Evolutionary conservation across 2,797 vertebrate species (phyloP).

Genomic region (Typhlichthys eigenmanni): DNA sequence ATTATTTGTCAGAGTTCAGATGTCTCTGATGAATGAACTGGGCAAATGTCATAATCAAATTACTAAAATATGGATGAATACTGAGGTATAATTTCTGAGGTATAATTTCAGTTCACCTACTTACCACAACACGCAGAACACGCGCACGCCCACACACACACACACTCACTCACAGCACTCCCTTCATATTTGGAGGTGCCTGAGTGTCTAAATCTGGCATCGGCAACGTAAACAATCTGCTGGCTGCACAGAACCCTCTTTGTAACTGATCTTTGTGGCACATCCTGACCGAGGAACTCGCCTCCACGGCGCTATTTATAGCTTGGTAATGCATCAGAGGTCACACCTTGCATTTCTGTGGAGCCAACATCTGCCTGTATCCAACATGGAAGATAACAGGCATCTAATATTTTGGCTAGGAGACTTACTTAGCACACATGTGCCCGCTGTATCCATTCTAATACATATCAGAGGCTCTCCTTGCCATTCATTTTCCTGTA

Average conservation of each 20-base stretch:
- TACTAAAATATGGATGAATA: constrained; percentile 22
- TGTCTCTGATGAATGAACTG: constrained; percentile 49
- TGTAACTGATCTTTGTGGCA: constrained; percentile 68
- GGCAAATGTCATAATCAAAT: constrained; percentile 28
- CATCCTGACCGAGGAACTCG: constrained; percentile 70
- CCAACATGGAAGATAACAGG: constrained; percentile 35
- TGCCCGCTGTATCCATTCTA: background rate
- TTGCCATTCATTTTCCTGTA: background rate
- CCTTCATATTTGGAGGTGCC: constrained; percentile 26
- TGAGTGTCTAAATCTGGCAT: constrained; percentile 34
- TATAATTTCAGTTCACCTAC: constrained; percentile 4
- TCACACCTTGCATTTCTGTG: constrained; percentile 69
- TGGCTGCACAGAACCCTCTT: constrained; percentile 54
- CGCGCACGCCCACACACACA: background rate
- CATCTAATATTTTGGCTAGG: constrained; percentile 13
- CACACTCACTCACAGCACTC: background rate
- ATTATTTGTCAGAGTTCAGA: constrained; percentile 28
- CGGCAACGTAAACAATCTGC: constrained; percentile 46
- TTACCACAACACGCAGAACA: background rate
- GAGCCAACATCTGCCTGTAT: constrained; percentile 70
- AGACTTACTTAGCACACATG: constrained; percentile 7
- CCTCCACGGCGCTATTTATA: constrained; percentile 73
- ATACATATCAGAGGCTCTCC: background rate
- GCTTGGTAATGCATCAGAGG: constrained; percentile 72
- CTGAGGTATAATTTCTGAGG: constrained; percentile 2